Evolutionary conservation across 2,797 vertebrate species (phyloP), one percentile per base, ranked within the genome.

Genomic region (Microctenopoma stevenorrisi): DNA sequence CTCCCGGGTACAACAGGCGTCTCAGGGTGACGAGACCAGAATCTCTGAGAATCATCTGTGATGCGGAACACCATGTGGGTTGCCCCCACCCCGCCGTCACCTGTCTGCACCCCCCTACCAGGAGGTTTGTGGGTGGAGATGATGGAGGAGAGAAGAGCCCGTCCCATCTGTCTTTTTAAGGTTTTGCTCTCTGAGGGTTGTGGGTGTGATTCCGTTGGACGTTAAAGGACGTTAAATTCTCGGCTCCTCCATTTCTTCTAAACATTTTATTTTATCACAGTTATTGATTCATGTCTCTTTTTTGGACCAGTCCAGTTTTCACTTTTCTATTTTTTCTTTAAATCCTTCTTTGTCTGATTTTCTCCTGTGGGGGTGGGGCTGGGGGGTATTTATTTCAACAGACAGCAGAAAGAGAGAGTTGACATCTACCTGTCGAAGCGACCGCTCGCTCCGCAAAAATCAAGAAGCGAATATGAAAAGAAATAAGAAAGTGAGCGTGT

Each of bases 371-470:
- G 12, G 28, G 61, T 63, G 4, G 54, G 57, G 1, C 61, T 68
- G 66, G 4, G 54, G 57, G 1, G 64, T 68, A n/a, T 76, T 77
- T 68, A 66, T 72, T 54, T 65, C 30, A 14, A 40, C 35, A 68
- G 66, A 64, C 57, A 70, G 33, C 33, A 72, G 58, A 57, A 60
- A 64, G 7, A 52, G 30, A 26, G 69, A 60, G 11, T 47, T 62
- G 83, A 77, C 86, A 56, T 81, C 66, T 79, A 81, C 75, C 77
- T 84, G 81, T 81, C 72, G 72, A 80, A 54, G 62, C 52, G n/a
- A 57, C 42, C 53, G 47, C 63, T 43, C 48, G 4, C 48, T 64
- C 13, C 26, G 4, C 25, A 55, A 14, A 12, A 42, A 26, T 12
- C 54, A 18, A 11, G 61, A 42, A 11, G 11, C 40, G 12, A 65